Conservation (phyloP, 2,113 vertebrate genomes). For the Ophthalmolycus amberensis region DNA sequence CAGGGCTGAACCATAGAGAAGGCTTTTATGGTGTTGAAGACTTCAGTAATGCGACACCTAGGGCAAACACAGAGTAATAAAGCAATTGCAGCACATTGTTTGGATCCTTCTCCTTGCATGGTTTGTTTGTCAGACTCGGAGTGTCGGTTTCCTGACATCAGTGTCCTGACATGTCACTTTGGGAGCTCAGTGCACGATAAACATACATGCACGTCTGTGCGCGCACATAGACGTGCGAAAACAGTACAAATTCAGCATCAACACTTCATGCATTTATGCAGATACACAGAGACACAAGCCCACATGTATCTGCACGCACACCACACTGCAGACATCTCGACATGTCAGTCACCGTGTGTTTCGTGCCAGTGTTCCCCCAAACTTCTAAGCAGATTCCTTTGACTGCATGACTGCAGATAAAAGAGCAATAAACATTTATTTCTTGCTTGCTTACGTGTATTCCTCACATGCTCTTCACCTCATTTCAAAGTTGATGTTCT, state of each 20-base stretch:
- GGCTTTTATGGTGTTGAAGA: conserved; percentile 66
- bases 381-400: conserved; percentile 47
- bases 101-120: conserved; percentile 58
- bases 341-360: conserved; percentile 47
- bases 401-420: conserved; percentile 69
- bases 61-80: conserved; percentile 73
- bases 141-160: conserved; percentile 69
- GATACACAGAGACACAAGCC: conserved; percentile 28
- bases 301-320: conserved; percentile 49
- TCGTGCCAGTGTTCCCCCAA: conserved; percentile 55
- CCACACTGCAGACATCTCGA: conserved; percentile 46
- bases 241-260: conserved; percentile 32
- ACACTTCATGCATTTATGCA: conserved; percentile 31
- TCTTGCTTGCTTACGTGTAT: conserved; percentile 30
- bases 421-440: conserved; percentile 59
- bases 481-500: conserved; percentile 56
- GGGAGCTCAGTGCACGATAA: conserved; percentile 29
- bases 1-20: conserved; percentile 48
- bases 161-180: conserved; percentile 62
- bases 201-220: conserved; percentile 5
- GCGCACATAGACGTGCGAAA: conserved; percentile 34
- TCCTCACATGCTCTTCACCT: conserved; percentile 23
- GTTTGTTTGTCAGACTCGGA: conserved; percentile 64
- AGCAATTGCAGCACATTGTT: conserved; percentile 67
- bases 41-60: conserved; percentile 75